Conservation (phyloP, 1,140 invertebrate genomes). For the Mercenaria mercenaria region DNA sequence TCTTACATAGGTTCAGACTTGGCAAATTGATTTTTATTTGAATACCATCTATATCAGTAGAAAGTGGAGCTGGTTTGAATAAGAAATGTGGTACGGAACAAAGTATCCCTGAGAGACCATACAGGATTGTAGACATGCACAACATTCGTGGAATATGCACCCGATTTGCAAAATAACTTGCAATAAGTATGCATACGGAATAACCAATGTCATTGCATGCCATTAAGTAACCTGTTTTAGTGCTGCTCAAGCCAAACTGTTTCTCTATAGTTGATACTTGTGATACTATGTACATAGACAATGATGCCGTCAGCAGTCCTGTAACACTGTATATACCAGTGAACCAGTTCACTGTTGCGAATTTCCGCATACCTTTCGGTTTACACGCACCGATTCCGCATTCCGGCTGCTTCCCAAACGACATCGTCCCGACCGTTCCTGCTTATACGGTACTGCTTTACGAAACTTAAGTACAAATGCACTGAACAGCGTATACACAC, state of each 20-base stretch:
- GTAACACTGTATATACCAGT: slow-evolving; percentile 51
- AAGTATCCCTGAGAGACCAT: slow-evolving; percentile 72
- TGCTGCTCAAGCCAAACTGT: slow-evolving; percentile 74
- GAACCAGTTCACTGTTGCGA: slow-evolving; percentile 43
- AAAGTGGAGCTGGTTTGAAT: not conserved
- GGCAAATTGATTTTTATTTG: not conserved
- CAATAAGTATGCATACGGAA: slow-evolving; percentile 65
- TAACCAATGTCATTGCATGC: slow-evolving; percentile 75
- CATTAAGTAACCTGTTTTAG: slow-evolving; percentile 73
- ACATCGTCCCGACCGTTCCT: not conserved
- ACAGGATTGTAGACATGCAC: slow-evolving; percentile 66
- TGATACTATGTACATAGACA: slow-evolving; percentile 69
- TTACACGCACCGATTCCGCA: slow-evolving; percentile 46
- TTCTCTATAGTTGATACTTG: slow-evolving; percentile 74
- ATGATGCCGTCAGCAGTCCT: slow-evolving; percentile 57
- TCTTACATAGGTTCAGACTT: not conserved
- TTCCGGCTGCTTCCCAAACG: not conserved
- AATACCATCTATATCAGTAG: not conserved
- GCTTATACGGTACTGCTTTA: too few species aligned
- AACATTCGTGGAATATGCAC: slow-evolving; percentile 70
- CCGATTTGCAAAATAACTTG: slow-evolving; percentile 65
- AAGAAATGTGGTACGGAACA: slow-evolving; percentile 75
- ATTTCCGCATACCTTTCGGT: slow-evolving; percentile 41
- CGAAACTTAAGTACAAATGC: too few species aligned
- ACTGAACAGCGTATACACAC: too few species aligned